A percentile compares a stretch with the other conserved stretches of the same genome.
These are phyloP conservation scores for Umimayanthus kanabou DNA, from an alignment of 92 coral and sea anemone species.

Conservation along the genomic window DNA sequence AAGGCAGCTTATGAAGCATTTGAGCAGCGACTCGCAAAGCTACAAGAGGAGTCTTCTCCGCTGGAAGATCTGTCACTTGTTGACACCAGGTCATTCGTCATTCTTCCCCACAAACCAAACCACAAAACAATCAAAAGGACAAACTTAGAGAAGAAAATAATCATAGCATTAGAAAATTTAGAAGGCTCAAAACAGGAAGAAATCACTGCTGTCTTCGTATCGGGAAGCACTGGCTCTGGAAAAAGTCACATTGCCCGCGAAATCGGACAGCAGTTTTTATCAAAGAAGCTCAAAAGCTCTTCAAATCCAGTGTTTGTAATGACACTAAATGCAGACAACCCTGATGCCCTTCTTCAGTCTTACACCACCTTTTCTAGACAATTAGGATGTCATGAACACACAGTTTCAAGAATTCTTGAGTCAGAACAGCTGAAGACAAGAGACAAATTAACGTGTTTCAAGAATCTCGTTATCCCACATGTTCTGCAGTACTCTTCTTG, in stretches of 20 bases:
- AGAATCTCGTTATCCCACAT: constrained; percentile 40
- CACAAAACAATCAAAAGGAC: constrained; percentile 34
- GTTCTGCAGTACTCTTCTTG: constrained; percentile 45
- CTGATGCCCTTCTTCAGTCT: constrained; percentile 49
- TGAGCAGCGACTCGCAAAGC: background rate
- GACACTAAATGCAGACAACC: constrained; percentile 47
- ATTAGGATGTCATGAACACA: constrained; percentile 40
- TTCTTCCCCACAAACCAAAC: constrained; percentile 45
- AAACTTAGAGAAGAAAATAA: constrained; percentile 24
- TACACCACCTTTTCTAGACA: constrained; percentile 42
- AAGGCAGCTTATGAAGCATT: background rate
- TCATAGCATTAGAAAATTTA: constrained; percentile 37
- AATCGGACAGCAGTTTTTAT: constrained; percentile 48
- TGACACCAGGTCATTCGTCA: constrained; percentile 8
- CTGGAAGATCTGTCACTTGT: constrained; percentile 12
- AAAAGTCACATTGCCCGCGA: constrained; percentile 57
- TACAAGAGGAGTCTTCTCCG: constrained; percentile 19
- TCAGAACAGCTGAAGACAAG: constrained; percentile 34
- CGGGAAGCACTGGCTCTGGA: constrained; percentile 60
- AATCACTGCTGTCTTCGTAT: constrained; percentile 35
- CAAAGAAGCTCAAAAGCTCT: constrained; percentile 27
- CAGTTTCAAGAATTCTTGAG: constrained; percentile 41
- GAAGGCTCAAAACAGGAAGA: constrained; percentile 25
- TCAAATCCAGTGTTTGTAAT: constrained; percentile 46
- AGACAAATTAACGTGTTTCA: constrained; percentile 49